Evolutionary conservation across 1,140 invertebrate genomes (phyloP).

Genomic region (Phthorimaea operculella): DNA sequence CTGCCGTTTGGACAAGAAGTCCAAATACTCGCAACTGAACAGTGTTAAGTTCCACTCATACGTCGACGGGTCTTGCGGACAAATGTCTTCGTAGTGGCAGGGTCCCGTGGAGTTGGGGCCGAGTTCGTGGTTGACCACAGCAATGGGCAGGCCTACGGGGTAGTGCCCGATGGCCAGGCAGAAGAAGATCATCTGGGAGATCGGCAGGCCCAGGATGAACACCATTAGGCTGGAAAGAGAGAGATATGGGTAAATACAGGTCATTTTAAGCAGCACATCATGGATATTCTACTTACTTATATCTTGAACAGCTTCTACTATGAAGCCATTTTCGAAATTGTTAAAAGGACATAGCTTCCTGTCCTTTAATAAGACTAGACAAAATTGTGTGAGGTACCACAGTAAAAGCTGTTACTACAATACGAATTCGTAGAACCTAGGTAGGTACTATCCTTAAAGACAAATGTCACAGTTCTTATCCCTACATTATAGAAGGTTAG

Average conservation of each 20-base stretch:
- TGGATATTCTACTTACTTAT: too few relatives aligned
- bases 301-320: too few relatives aligned
- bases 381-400: too few relatives aligned
- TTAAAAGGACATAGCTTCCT: too few relatives aligned
- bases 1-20: conserved; percentile 73
- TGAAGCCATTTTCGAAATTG: too few relatives aligned
- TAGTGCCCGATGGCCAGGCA: conserved; percentile 94
- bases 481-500: too few relatives aligned
- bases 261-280: too few relatives aligned
- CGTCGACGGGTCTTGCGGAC: conserved; percentile 55
- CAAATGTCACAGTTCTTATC: too few relatives aligned
- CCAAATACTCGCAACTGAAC: conserved; percentile 82
- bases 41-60: conserved; percentile 69
- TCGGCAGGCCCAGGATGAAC: conserved; percentile 92
- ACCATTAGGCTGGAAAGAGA: conserved; percentile 77
- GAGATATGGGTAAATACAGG: neutral
- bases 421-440: too few relatives aligned
- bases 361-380: too few relatives aligned
- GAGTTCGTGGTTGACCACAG: conserved; percentile 87
- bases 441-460: too few relatives aligned
- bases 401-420: too few relatives aligned
- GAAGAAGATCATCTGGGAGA: conserved; percentile 93
- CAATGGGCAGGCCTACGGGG: conserved; percentile 84
- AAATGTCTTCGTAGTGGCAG: conserved; percentile 65
- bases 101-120: conserved; percentile 68